A percentile compares a stretch with the other conserved stretches of the same genome.
Conservation (phyloP, 2,797 vertebrate genomes). For the Lateolabrax maculatus region DNA sequence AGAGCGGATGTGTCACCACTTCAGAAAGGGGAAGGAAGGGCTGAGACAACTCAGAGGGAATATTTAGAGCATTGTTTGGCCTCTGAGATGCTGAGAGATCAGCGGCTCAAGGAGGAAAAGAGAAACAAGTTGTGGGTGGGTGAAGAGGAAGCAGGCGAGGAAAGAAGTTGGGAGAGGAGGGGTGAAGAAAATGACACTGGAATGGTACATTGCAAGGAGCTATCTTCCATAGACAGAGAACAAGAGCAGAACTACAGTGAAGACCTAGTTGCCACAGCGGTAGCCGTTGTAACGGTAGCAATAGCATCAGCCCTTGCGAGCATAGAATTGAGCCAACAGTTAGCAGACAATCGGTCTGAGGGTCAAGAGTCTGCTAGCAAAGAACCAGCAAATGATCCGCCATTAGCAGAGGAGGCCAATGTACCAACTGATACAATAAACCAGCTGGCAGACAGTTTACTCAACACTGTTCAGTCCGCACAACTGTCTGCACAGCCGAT, state of each 20-base stretch:
- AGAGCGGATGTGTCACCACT: conserved; percentile 42
- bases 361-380: background rate
- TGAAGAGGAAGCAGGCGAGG: conserved; percentile 43
- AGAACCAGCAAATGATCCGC: conserved; percentile 3
- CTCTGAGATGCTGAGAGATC: conserved; percentile 40
- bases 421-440: conserved; percentile 7
- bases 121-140: conserved; percentile 22
- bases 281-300: conserved; percentile 69
- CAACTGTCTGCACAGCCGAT: conserved; percentile 14
- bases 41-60: conserved; percentile 28
- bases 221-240: background rate
- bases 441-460: background rate
- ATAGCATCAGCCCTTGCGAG: conserved; percentile 65
- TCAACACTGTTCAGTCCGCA: background rate
- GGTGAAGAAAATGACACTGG: conserved; percentile 1
- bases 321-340: conserved; percentile 54
- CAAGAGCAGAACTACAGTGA: conserved; percentile 1
- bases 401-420: background rate
- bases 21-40: conserved; percentile 60
- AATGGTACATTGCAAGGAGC: background rate
- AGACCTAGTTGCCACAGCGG: conserved; percentile 53
- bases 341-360: conserved; percentile 6
- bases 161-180: background rate
- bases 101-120: conserved; percentile 30
- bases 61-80: conserved; percentile 56